Percentiles rank a stretch among this genome's conserved stretches.
These are phyloP conservation scores for Cataglyphis hispanica DNA, from an alignment of 1,140 invertebrate genomes.

Conservation along the genomic window DNA sequence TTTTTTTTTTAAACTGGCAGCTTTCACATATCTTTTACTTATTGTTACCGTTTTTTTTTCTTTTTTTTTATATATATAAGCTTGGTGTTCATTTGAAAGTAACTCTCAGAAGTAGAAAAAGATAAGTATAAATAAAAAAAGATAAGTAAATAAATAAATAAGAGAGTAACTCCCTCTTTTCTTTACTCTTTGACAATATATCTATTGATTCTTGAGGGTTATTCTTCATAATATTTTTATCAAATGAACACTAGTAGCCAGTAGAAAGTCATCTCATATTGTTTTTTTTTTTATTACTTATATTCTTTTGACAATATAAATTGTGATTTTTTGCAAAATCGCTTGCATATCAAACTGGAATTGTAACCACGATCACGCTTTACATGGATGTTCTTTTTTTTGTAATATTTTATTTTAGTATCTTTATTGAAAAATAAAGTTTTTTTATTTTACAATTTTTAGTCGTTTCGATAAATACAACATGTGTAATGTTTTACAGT, in stretches of 20 bases:
- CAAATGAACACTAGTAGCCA: constrained; percentile 40
- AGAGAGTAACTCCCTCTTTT: neutral
- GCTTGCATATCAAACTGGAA: constrained; percentile 52
- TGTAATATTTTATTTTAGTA: constrained; percentile 8
- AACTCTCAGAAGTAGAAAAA: neutral
- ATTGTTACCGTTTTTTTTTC: constrained; percentile 80
- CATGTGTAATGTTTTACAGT: neutral
- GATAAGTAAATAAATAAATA: neutral
- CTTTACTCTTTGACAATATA: neutral
- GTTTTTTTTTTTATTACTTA: constrained; percentile 61
- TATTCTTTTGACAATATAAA: constrained; percentile 48
- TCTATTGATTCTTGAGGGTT: neutral
- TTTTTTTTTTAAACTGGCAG: constrained; percentile 82
- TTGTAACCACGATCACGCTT: constrained; percentile 63
- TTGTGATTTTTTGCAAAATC: constrained; percentile 70
- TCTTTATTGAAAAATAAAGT: neutral
- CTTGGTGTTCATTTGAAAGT: constrained; percentile 26
- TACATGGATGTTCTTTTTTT: constrained; percentile 27
- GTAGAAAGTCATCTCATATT: constrained; percentile 62
- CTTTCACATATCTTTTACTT: constrained; percentile 84
- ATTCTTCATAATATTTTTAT: constrained; percentile 31
- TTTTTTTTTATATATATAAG: constrained; percentile 59
- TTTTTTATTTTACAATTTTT: neutral
- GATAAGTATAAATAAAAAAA: neutral
- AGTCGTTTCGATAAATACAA: neutral